phyloP scores from a whole-genome alignment of 1,140 invertebrate species.

The Thereuonema tuberculata region DNA sequence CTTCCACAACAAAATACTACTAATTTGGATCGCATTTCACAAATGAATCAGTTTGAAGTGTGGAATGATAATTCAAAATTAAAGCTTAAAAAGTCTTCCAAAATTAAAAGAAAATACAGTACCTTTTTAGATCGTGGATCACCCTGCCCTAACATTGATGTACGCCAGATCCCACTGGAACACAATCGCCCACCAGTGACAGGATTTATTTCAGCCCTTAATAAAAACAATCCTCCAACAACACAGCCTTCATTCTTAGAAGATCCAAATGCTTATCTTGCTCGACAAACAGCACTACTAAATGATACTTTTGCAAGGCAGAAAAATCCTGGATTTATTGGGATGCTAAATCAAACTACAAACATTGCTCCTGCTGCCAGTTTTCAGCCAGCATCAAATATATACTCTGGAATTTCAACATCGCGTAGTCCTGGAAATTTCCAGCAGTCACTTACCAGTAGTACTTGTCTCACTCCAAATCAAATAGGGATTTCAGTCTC shows the following conservation, averaged over 20 bases:
- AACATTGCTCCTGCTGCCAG: not conserved
- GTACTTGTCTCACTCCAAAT: not conserved
- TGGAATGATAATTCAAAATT: not conserved
- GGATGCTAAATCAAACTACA: not conserved
- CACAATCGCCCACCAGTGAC: slow-evolving; percentile 29
- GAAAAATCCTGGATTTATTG: not conserved
- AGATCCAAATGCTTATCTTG: slow-evolving; percentile 73
- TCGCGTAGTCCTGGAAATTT: not conserved
- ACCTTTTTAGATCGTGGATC: slow-evolving; percentile 25
- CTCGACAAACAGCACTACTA: slow-evolving; percentile 66
- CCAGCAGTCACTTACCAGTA: not conserved
- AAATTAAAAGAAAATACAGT: slow-evolving; percentile 13
- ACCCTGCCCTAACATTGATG: slow-evolving; percentile 42
- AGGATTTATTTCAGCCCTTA: slow-evolving; percentile 15
- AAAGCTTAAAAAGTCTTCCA: slow-evolving; percentile 10
- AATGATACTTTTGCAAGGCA: slow-evolving; percentile 61
- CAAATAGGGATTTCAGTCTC: not conserved
- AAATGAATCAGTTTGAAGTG: too few relatives aligned
- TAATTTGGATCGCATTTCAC: not conserved
- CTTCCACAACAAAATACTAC: not conserved
- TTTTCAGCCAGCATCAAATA: not conserved
- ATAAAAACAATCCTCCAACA: slow-evolving; percentile 22
- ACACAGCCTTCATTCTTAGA: slow-evolving; percentile 63
- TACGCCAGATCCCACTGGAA: slow-evolving; percentile 32
- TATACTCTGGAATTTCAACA: not conserved